These are phyloP conservation scores for Lordiphosa mommai DNA, from an alignment of 1,140 invertebrate species.

Conservation along the genomic window DNA sequence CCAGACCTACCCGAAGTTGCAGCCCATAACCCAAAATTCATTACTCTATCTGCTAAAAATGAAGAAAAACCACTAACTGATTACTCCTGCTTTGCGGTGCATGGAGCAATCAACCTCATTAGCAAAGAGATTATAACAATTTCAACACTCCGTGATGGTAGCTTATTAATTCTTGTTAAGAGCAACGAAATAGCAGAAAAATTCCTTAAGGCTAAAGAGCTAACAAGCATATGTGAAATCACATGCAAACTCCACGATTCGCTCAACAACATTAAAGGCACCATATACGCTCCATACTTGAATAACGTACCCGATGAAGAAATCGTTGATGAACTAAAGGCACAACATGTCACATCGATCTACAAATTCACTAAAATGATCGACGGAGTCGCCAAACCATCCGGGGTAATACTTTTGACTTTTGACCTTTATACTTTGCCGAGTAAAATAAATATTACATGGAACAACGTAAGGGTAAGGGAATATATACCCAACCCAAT, in stretches of 20 bases:
- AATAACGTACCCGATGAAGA: conserved; percentile 11
- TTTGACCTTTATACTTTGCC: conserved; percentile 9
- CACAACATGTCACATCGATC: background rate
- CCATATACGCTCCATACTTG: background rate
- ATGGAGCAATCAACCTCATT: too few species aligned
- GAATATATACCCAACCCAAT: background rate
- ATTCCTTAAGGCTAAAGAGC: conserved; percentile 6
- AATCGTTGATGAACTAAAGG: conserved; percentile 1
- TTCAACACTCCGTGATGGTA: conserved; percentile 6
- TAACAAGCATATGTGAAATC: conserved; percentile 3
- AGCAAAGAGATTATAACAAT: conserved; percentile 1
- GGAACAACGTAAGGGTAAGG: background rate
- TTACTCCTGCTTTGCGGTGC: conserved; percentile 2
- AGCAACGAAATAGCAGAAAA: background rate
- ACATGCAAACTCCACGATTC: conserved; percentile 10
- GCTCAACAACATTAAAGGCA: conserved; percentile 1
- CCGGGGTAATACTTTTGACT: conserved; percentile 6
- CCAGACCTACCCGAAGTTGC: conserved; percentile 4
- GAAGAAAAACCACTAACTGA: background rate
- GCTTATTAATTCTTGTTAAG: background rate
- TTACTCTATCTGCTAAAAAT: background rate
- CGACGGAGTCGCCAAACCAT: background rate
- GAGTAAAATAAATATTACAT: conserved; percentile 4
- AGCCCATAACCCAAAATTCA: conserved; percentile 1
- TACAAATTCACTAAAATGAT: conserved; percentile 8